Evolutionary conservation across 2,888 invertebrate genomes (phyloP).

Genomic region (Phania funesta): DNA sequence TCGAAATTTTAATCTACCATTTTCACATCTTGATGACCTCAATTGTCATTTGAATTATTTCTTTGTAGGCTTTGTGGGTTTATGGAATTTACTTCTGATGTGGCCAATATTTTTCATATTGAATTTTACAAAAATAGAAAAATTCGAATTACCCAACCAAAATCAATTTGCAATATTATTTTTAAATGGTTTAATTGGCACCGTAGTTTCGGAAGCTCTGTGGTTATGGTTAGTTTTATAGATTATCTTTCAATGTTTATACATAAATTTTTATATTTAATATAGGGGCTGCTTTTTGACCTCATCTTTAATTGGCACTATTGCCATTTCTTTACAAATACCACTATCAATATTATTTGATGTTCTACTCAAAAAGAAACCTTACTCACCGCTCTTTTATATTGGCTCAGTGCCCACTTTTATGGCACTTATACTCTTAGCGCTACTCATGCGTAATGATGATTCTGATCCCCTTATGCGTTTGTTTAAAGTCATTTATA

Average conservation of each 20-base stretch:
- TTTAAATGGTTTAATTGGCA: slow-evolving; percentile 93
- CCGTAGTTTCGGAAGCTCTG: slow-evolving; percentile 93
- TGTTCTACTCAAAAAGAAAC: slow-evolving; percentile 85
- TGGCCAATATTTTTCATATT: slow-evolving; percentile 95
- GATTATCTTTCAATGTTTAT: not conserved
- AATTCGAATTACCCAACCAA: slow-evolving; percentile 91
- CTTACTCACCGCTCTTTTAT: slow-evolving; percentile 87
- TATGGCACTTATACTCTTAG: slow-evolving; percentile 81
- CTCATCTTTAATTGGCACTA: slow-evolving; percentile 92
- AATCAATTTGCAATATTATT: slow-evolving; percentile 90
- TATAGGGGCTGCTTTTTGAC: slow-evolving; percentile 95
- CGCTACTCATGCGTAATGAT: slow-evolving; percentile 89
- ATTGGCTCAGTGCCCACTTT: slow-evolving; percentile 89
- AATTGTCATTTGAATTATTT: slow-evolving; percentile 70
- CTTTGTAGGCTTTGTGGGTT: slow-evolving; percentile 91
- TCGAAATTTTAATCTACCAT: not conserved
- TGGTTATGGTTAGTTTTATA: slow-evolving; percentile 90
- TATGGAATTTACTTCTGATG: slow-evolving; percentile 91
- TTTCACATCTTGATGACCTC: no score
- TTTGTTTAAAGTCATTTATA: slow-evolving; percentile 78
- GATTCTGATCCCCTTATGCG: slow-evolving; percentile 89
- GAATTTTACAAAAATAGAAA: slow-evolving; percentile 90
- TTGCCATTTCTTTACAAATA: slow-evolving; percentile 91
- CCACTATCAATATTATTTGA: slow-evolving; percentile 95
- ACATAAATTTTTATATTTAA: not conserved